Evolutionary conservation across 2,797 vertebrate genomes (phyloP).

Genomic region (Gambelia wislizenii): DNA sequence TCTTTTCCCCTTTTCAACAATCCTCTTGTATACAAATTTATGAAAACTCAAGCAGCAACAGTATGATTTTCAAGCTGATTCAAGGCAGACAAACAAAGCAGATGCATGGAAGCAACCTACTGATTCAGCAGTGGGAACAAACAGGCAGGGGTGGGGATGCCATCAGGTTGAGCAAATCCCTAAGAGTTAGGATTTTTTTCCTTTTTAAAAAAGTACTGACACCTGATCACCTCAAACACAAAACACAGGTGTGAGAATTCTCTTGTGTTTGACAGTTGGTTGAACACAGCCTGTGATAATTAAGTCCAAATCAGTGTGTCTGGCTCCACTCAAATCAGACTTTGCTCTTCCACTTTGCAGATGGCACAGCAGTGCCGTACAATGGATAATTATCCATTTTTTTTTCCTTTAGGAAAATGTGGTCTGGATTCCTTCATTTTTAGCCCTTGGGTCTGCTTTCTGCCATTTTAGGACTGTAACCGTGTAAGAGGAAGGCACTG

Average conservation of each 20-base stretch:
- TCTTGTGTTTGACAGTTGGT: slow-evolving; percentile 10
- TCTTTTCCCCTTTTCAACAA: background rate
- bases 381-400: slow-evolving; percentile 32
- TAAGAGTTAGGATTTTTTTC: background rate
- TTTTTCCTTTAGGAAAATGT: slow-evolving; percentile 2
- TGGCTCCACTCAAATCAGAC: slow-evolving; percentile 19
- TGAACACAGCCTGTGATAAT: slow-evolving; percentile 29
- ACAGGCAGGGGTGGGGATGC: background rate
- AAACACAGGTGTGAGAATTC: slow-evolving; percentile 14
- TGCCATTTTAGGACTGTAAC: background rate
- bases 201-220: background rate
- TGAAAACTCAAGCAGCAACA: background rate
- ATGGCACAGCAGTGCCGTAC: slow-evolving; percentile 16
- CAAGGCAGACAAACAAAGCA: slow-evolving; percentile 2
- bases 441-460: background rate
- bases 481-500: background rate
- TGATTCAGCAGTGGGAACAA: slow-evolving; percentile 18
- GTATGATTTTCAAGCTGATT: slow-evolving; percentile 4
- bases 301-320: slow-evolving; percentile 9
- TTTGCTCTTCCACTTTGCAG: slow-evolving; percentile 33
- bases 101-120: background rate
- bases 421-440: background rate
- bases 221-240: background rate
- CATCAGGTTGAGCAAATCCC: slow-evolving; percentile 1
- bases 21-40: background rate